phyloP scores from a whole-genome alignment of 92 coral and sea anemone species.

The Diadumene lineata region DNA sequence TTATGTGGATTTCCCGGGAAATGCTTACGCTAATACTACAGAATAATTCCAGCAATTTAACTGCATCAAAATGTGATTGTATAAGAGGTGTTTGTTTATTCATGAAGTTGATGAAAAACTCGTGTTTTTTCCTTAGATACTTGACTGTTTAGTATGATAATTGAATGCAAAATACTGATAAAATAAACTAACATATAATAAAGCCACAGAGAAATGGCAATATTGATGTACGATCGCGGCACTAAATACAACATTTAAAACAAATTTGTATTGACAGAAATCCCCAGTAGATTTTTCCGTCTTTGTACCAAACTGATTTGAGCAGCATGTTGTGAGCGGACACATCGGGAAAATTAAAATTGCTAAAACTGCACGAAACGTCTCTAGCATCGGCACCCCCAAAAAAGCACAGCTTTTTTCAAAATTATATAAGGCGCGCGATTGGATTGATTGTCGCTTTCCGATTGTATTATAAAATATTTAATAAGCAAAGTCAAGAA shows the following conservation, averaged over 20 bases:
- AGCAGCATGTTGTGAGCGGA: background rate
- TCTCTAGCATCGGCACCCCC: too few relatives aligned
- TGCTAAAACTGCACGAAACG: too few relatives aligned
- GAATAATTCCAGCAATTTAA: slow-evolving; percentile 12
- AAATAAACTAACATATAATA: slow-evolving; percentile 1
- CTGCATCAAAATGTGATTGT: background rate
- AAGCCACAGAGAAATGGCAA: background rate
- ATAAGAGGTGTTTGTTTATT: slow-evolving; percentile 12
- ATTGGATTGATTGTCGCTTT: slow-evolving; percentile 53
- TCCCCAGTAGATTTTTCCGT: background rate
- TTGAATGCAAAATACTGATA: slow-evolving; percentile 4
- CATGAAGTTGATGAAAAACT: background rate
- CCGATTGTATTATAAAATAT: slow-evolving; percentile 54
- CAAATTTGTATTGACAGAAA: slow-evolving; percentile 5
- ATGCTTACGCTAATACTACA: background rate
- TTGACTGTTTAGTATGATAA: background rate
- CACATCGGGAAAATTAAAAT: background rate
- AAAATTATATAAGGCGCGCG: slow-evolving; percentile 22
- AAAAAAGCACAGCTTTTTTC: slow-evolving; percentile 12
- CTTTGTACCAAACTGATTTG: background rate
- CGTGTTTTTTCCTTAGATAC: slow-evolving; percentile 6
- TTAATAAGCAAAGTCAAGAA: slow-evolving; percentile 55
- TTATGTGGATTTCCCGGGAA: background rate
- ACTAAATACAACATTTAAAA: background rate
- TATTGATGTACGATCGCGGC: background rate